Conservation (phyloP, 2,797 vertebrate species). For the Hippopotamyrus pictus region DNA sequence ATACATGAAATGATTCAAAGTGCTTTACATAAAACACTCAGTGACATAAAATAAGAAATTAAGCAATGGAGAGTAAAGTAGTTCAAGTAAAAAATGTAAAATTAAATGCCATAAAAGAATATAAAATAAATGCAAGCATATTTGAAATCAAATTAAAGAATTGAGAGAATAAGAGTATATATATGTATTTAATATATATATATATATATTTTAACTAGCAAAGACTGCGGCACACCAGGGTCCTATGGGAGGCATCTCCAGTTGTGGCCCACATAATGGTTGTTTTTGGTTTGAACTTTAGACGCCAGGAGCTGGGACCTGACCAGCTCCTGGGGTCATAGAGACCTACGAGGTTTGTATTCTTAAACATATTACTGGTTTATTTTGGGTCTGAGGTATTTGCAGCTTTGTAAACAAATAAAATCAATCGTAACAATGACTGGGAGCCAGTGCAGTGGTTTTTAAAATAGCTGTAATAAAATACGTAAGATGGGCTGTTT, state of each 20-base stretch:
- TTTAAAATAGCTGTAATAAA: not conserved
- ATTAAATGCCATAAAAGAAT: not conserved
- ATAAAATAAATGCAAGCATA: not conserved
- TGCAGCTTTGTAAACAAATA: not conserved
- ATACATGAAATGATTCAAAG: not conserved
- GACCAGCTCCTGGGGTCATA: not conserved
- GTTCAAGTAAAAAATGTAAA: not conserved
- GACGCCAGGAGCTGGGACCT: not conserved
- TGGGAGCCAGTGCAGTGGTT: not conserved
- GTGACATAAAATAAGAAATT: not conserved
- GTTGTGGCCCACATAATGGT: not conserved
- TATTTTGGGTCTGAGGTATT: not conserved
- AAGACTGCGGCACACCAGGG: not conserved
- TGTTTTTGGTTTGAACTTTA: not conserved
- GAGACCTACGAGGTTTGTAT: not conserved
- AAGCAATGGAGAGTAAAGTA: not conserved
- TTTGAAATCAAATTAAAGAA: not conserved
- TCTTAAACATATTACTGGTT: not conserved
- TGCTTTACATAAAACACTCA: not conserved
- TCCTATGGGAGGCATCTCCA: not conserved
- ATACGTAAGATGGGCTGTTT: not conserved
- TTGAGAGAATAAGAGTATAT: not conserved
- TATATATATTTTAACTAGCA: not conserved
- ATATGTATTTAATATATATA: too few relatives aligned
- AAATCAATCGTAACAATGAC: not conserved